A percentile compares a stretch with the other conserved stretches of the same genome.
Conservation (phyloP, 2,113 vertebrate genomes). For the Sinocyclocheilus rhinocerous region DNA sequence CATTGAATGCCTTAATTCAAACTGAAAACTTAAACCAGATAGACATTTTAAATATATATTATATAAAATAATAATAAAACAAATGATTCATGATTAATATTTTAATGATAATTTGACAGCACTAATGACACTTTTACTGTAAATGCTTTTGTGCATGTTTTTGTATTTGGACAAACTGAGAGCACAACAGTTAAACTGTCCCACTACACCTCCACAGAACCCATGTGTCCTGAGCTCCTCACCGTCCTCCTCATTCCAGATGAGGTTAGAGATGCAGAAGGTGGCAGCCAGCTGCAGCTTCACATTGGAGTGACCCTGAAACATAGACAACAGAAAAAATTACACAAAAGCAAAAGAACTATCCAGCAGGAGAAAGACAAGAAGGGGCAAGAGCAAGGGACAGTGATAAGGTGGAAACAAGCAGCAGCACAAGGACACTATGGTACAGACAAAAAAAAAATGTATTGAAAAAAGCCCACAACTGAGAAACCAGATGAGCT, state of each 20-base stretch:
- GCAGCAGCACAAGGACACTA: neutral
- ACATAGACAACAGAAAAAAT: conserved; percentile 42
- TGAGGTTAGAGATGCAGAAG: conserved; percentile 96
- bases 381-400: too few relatives aligned
- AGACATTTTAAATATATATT: neutral
- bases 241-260: conserved; percentile 99
- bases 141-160: neutral
- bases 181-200: neutral
- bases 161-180: neutral
- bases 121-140: neutral
- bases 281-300: conserved; percentile 97
- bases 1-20: too few relatives aligned
- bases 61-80: neutral
- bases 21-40: neutral
- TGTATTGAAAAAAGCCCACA: neutral
- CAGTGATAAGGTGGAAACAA: neutral
- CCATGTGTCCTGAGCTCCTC: conserved; percentile 62
- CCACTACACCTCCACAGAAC: neutral
- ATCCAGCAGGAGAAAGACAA: neutral
- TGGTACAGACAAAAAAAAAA: neutral
- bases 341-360: neutral
- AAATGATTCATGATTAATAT: neutral
- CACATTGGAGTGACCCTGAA: conserved; percentile 93
- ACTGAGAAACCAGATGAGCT: neutral
- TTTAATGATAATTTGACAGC: neutral